phyloP scores from a whole-genome alignment of 2,888 invertebrate species.

The Drosophila glabriapex region DNA sequence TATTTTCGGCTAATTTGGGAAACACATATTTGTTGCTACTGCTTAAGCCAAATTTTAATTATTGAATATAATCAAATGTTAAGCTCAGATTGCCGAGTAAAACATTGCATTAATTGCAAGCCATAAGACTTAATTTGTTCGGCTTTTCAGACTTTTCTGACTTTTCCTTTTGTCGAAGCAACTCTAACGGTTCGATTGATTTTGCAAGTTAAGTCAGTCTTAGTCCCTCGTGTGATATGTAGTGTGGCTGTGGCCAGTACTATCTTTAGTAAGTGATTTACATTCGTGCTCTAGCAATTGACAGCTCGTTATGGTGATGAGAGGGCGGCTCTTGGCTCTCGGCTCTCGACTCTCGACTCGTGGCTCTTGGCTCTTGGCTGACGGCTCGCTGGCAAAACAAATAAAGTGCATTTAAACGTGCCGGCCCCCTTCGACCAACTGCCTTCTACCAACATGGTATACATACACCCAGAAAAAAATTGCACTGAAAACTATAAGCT shows the following conservation, averaged over 20 bases:
- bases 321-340: slow-evolving; percentile 44
- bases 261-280: slow-evolving; percentile 55
- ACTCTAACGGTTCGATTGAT: slow-evolving; percentile 4
- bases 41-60: neutral
- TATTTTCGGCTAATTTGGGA: neutral
- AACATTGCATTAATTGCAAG: neutral
- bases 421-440: slow-evolving; percentile 26
- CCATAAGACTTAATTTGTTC: neutral
- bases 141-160: neutral
- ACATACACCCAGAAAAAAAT: neutral
- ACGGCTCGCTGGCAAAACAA: slow-evolving; percentile 53
- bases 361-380: slow-evolving; percentile 21
- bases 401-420: slow-evolving; percentile 70
- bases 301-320: slow-evolving; percentile 61
- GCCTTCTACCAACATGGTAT: neutral
- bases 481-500: neutral
- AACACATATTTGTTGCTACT: neutral
- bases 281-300: slow-evolving; percentile 59
- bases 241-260: slow-evolving; percentile 9
- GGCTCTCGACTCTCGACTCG: slow-evolving; percentile 1
- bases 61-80: neutral
- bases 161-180: neutral
- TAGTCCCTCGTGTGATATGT: slow-evolving; percentile 6
- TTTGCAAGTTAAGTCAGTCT: slow-evolving; percentile 3
- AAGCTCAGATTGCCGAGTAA: neutral